Evolutionary conservation across 1,140 invertebrate species (phyloP).

Genomic region (Centruroides vittatus): DNA sequence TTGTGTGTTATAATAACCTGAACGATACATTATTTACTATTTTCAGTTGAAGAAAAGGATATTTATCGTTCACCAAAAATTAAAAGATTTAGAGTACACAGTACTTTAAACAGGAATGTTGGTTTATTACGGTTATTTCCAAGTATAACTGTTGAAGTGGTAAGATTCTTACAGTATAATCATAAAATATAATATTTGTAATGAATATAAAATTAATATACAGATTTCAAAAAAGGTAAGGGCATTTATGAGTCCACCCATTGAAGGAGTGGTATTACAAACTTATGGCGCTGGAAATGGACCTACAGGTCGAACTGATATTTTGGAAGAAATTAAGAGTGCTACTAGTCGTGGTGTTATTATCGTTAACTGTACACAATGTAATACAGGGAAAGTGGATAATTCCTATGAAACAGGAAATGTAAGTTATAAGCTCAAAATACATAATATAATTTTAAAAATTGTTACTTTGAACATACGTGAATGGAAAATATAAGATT

Average conservation of each 20-base stretch:
- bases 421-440: slow-evolving; percentile 2
- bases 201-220: no score
- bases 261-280: slow-evolving; percentile 77
- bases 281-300: slow-evolving; percentile 89
- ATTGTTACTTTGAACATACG: neutral
- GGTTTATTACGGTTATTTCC: slow-evolving; percentile 76
- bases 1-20: no score
- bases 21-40: neutral
- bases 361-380: slow-evolving; percentile 88
- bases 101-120: slow-evolving; percentile 67
- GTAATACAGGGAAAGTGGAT: slow-evolving; percentile 51
- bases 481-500: neutral
- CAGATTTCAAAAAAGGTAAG: slow-evolving; percentile 17
- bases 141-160: slow-evolving; percentile 63
- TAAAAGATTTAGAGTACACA: slow-evolving; percentile 60
- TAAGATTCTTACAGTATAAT: slow-evolving; percentile 27
- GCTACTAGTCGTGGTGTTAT: slow-evolving; percentile 68
- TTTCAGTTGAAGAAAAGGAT: slow-evolving; percentile 57
- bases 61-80: slow-evolving; percentile 56
- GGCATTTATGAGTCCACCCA: slow-evolving; percentile 66
- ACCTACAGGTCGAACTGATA: slow-evolving; percentile 64
- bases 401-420: slow-evolving; percentile 63
- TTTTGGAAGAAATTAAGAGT: slow-evolving; percentile 53
- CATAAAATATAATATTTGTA: no score
- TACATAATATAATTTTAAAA: neutral